Evolutionary conservation across 2,888 invertebrate species (phyloP), one percentile per base, ranked within the genome.

Genomic region (Dasypogon diadema): DNA sequence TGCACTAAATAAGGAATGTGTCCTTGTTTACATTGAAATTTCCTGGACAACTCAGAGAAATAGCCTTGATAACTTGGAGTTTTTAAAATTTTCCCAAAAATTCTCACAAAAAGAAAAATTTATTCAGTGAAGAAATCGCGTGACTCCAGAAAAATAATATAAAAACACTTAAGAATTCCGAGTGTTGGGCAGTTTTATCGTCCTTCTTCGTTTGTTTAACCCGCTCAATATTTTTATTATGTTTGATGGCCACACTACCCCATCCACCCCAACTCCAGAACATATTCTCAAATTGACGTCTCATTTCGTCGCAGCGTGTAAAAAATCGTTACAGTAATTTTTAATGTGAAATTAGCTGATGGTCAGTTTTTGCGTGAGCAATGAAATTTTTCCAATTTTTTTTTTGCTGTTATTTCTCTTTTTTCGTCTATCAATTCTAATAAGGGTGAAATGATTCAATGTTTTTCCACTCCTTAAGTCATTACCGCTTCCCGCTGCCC

Each of bases 391-490:
- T 30, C 10, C 10, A 30, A 4, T 10, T 16, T 24, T 2, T 56
- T 12, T 56, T 16, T 37, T 2, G n/a, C 12, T 42, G 6, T 42
- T 12, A 42, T 42, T 42, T n/a, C n/a, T n/a, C n/a, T n/a, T 30
- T 30, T 30, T 30, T 30, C 8, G 30, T 30, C n/a, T n/a, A n/a
- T n/a, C n/a, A 30, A 30, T 8, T 30, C 8, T 30, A 42, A 42
- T 12, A 42, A 42, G 3, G 42, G 8, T 6, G n/a, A 42, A 42
- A 30, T 60, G 60, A 60, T 60, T 60, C 37, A 60, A 60, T 37
- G 37, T 60, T 60, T 60, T 60, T 60, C 60, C 60, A 60, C 60
- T 60, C 60, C 60, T 60, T 60, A 60, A 21, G 21, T 60, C 16
- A 60, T 60, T 60, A 60, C 37, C 60, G 60, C 18, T 21, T 22